These are phyloP conservation scores for Phoronis australis DNA, from an alignment of 2,888 invertebrate genomes.

Conservation along the genomic window DNA sequence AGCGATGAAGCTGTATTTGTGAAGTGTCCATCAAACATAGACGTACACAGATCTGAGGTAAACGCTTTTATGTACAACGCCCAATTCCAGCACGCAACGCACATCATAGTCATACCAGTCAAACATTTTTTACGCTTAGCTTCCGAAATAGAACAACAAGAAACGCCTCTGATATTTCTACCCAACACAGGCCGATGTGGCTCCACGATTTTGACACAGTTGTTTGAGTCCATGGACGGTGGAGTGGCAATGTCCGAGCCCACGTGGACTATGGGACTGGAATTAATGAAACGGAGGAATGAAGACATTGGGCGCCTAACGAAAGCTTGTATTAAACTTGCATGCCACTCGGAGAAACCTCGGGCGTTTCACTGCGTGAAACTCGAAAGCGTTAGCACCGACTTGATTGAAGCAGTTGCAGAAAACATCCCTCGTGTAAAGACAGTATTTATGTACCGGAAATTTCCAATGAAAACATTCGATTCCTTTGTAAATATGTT, in stretches of 20 bases:
- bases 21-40: background rate
- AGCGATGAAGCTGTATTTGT: background rate
- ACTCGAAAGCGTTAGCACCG: no score
- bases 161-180: background rate
- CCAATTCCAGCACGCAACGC: background rate
- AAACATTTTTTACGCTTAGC: background rate
- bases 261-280: no score
- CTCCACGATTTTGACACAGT: background rate
- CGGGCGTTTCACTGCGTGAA: no score
- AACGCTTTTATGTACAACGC: background rate
- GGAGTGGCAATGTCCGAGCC: background rate
- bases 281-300: no score
- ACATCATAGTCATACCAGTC: background rate
- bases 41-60: background rate
- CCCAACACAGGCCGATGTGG: conserved; percentile 1
- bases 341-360: no score
- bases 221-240: background rate
- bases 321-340: no score
- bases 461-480: no score
- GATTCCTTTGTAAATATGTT: no score
- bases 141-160: background rate
- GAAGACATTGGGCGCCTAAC: no score
- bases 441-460: no score
- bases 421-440: no score
- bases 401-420: no score